Evolutionary conservation across 2,888 invertebrate species (phyloP).

Genomic region (Cepaea hortensis): DNA sequence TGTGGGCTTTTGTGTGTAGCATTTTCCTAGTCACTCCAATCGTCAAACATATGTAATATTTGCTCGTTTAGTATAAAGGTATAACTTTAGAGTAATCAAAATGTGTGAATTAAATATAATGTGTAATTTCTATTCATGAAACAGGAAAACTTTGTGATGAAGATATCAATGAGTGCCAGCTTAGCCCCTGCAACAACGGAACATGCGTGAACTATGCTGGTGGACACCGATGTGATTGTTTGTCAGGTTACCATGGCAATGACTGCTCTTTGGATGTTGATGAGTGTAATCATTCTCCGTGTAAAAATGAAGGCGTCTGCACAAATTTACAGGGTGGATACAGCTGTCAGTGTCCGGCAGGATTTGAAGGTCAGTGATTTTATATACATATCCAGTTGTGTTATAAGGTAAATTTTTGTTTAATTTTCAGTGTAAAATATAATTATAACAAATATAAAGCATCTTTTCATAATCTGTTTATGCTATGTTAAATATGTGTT

Average conservation of each 20-base stretch:
- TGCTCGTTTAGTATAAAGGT: no score
- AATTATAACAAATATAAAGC: no score
- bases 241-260: conserved; percentile 25
- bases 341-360: conserved; percentile 34
- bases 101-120: no score
- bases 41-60: no score
- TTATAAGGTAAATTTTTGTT: no score
- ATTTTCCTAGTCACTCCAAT: no score
- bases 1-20: no score
- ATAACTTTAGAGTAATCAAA: no score
- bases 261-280: conserved; percentile 41
- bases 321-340: conserved; percentile 38
- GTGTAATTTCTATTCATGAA: not conserved
- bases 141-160: not conserved
- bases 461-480: no score
- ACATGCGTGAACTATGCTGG: conserved; percentile 41
- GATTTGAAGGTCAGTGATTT: conserved; percentile 56
- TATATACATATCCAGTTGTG: not conserved
- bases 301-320: conserved; percentile 40
- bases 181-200: conserved; percentile 38
- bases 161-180: conserved; percentile 27
- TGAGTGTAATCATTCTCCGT: conserved; percentile 42
- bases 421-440: no score
- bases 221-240: conserved; percentile 42
- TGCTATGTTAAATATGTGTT: no score